A percentile compares a stretch with the other conserved stretches of the same genome.
Evolutionary conservation across 2,888 invertebrate genomes (phyloP).

Genomic region (Sinodicranocentrus sp.): DNA sequence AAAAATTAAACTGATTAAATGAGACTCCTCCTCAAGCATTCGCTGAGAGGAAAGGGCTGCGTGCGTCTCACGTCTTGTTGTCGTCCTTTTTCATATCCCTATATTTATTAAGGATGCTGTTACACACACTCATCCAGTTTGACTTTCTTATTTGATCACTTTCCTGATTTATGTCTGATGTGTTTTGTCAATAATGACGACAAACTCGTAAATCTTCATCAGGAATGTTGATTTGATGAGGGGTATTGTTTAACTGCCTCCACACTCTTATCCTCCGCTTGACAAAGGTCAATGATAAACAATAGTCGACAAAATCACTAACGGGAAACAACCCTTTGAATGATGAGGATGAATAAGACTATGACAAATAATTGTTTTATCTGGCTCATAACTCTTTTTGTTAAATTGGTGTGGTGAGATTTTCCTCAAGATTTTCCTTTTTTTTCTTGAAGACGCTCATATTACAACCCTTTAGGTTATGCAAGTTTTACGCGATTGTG

Average conservation of each 20-base stretch:
- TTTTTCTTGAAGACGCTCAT: too few species aligned
- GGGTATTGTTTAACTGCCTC: too few species aligned
- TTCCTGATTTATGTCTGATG: background rate
- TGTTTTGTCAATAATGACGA: constrained; percentile 24
- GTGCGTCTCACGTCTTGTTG: too few species aligned
- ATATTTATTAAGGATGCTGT: background rate
- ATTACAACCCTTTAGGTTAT: background rate
- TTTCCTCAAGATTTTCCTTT: too few species aligned
- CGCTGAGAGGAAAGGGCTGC: too few species aligned
- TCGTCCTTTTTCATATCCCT: background rate
- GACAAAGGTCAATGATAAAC: constrained; percentile 28
- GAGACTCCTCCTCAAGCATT: constrained; percentile 24
- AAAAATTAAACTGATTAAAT: constrained; percentile 2
- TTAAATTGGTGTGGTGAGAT: too few species aligned
- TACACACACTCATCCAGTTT: background rate
- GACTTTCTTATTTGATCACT: constrained; percentile 5
- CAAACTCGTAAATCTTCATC: constrained; percentile 34
- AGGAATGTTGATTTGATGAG: constrained; percentile 14
- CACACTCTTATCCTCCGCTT: too few species aligned
- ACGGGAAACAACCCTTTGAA: background rate
- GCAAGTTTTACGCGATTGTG: background rate
- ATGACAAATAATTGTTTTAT: constrained; percentile 6
- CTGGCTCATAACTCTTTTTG: background rate
- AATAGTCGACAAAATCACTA: background rate
- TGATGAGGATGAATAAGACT: background rate